Evolutionary conservation across 1,140 invertebrate genomes (phyloP).

Genomic region (Drosophila kepulauana): DNA sequence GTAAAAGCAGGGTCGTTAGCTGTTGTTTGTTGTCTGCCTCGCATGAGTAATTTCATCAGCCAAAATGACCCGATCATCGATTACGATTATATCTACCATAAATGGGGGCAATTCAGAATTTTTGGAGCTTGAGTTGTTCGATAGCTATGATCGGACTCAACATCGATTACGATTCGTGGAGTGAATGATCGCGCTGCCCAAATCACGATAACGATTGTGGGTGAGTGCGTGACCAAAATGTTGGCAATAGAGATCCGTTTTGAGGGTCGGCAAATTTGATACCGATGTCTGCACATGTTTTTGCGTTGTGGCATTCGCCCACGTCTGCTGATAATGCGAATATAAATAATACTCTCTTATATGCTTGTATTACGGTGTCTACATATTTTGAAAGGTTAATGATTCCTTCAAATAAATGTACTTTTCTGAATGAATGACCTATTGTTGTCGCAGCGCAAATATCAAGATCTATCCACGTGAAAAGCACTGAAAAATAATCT

Average conservation of each 20-base stretch:
- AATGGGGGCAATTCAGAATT: too few relatives aligned
- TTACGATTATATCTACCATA: background rate
- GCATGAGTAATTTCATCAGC: constrained; percentile 16
- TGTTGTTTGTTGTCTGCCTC: constrained; percentile 19
- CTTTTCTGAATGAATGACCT: background rate
- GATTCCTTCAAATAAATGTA: background rate
- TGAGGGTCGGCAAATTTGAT: background rate
- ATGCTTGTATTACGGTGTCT: constrained; percentile 1
- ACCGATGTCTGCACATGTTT: background rate
- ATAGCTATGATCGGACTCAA: background rate
- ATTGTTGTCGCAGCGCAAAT: too few relatives aligned
- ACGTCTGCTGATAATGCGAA: constrained; percentile 14
- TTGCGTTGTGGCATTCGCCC: constrained; percentile 8
- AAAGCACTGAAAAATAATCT: too few relatives aligned
- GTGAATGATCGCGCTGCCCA: too few relatives aligned
- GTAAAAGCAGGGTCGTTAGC: constrained; percentile 10
- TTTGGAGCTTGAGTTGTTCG: background rate
- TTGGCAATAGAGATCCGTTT: constrained; percentile 1
- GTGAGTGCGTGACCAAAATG: background rate
- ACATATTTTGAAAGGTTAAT: constrained; percentile 7
- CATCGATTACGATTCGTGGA: background rate
- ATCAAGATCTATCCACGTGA: too few relatives aligned
- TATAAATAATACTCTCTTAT: constrained; percentile 1
- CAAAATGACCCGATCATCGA: background rate
- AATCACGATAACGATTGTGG: background rate